These are phyloP conservation scores for Lymantria dispar DNA, from an alignment of 2,888 invertebrate genomes.

Conservation along the genomic window DNA sequence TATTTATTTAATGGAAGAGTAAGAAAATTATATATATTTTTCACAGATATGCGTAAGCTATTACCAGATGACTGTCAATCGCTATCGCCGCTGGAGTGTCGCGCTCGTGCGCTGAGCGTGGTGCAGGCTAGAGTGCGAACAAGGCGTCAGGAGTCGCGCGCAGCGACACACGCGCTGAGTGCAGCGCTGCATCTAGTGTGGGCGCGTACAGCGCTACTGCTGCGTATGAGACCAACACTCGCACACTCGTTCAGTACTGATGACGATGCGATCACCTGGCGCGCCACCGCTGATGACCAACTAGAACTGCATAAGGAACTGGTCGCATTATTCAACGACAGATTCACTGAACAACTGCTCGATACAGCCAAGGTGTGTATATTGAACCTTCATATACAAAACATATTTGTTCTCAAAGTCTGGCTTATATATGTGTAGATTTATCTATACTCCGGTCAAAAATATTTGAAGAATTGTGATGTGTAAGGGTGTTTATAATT, in stretches of 20 bases:
- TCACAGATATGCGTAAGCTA: conserved; percentile 79
- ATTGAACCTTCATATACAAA: neutral
- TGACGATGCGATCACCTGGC: conserved; percentile 73
- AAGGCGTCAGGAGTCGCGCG: conserved; percentile 82
- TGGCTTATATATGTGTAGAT: no score
- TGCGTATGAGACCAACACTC: neutral
- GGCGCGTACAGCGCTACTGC: conserved; percentile 83
- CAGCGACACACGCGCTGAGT: conserved; percentile 85
- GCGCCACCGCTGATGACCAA: conserved; percentile 83
- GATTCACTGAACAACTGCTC: conserved; percentile 88
- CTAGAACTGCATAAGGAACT: conserved; percentile 87
- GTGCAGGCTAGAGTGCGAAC: conserved; percentile 37
- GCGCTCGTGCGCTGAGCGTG: conserved; percentile 34
- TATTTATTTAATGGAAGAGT: no score
- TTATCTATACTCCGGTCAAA: no score
- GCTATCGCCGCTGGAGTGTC: conserved; percentile 45
- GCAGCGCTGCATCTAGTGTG: conserved; percentile 89
- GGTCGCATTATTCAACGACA: conserved; percentile 88
- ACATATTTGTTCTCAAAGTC: no score
- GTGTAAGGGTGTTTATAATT: no score
- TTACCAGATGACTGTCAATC: conserved; percentile 37
- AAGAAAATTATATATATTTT: neutral
- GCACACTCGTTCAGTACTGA: neutral
- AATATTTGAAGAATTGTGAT: no score
- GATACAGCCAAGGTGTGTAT: conserved; percentile 83